Percentiles rank a stretch among this genome's conserved stretches.
These are phyloP conservation scores for Microplitis deprimator DNA, from an alignment of 2,888 invertebrate genomes.

Conservation along the genomic window DNA sequence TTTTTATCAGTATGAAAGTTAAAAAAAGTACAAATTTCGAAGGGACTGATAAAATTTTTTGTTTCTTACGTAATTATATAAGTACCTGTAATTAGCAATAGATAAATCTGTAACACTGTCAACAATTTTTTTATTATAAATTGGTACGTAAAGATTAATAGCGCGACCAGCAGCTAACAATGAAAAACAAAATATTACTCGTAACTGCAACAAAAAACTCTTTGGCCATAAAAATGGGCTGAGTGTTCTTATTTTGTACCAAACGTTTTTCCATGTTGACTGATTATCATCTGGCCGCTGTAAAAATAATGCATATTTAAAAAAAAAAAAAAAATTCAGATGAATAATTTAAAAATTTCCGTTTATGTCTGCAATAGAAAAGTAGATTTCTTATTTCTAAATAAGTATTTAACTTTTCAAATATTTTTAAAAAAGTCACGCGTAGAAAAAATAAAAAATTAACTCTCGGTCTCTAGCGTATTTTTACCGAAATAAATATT, in stretches of 20 bases:
- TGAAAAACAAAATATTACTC: conserved; percentile 86
- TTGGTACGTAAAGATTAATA: conserved; percentile 92
- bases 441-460: too few relatives aligned
- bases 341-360: too few relatives aligned
- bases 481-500: too few relatives aligned
- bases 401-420: too few relatives aligned
- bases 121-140: conserved; percentile 91
- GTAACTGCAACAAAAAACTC: conserved; percentile 81
- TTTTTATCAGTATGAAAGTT: too few relatives aligned
- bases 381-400: too few relatives aligned
- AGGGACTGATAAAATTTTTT: too few relatives aligned
- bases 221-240: conserved; percentile 96
- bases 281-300: conserved; percentile 74
- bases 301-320: conserved; percentile 32
- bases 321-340: background rate
- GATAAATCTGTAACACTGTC: conserved; percentile 61
- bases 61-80: background rate
- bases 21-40: too few relatives aligned
- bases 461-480: too few relatives aligned
- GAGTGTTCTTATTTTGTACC: conserved; percentile 84
- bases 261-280: conserved; percentile 86
- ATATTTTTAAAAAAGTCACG: too few relatives aligned
- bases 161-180: conserved; percentile 85
- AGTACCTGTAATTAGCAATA: conserved; percentile 59
- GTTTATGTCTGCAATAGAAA: too few relatives aligned